phyloP scores from a whole-genome alignment of 2,113 vertebrate species.

The Empidonax traillii region DNA sequence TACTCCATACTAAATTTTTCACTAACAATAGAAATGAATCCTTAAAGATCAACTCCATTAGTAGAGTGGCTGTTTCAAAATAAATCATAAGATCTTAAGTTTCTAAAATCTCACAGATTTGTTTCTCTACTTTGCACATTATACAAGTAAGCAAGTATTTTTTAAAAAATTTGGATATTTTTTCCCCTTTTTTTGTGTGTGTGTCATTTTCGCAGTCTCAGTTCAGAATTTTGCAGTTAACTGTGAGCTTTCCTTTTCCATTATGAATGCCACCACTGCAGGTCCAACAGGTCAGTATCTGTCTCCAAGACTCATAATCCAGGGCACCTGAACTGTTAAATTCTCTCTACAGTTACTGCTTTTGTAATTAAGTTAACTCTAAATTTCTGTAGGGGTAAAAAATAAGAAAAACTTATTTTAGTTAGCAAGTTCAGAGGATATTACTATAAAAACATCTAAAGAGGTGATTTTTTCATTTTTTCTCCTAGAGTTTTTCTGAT shows the following conservation, averaged over 20 bases:
- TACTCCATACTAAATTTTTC: neutral
- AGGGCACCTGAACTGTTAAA: neutral
- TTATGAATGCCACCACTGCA: neutral
- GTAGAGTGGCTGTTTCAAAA: neutral
- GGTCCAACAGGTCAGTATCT: neutral
- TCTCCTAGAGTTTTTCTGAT: neutral
- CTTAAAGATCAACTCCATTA: neutral
- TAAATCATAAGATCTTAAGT: neutral
- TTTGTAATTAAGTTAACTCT: neutral
- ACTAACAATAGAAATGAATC: neutral
- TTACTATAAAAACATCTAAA: neutral
- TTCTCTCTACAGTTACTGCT: neutral
- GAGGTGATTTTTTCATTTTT: neutral
- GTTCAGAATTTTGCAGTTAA: neutral
- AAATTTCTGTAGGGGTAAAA: neutral
- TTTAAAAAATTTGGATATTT: neutral
- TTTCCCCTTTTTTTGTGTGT: neutral
- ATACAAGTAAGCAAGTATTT: neutral
- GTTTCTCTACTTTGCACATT: neutral
- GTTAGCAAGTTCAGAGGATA: neutral
- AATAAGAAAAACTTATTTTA: neutral
- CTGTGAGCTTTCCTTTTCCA: neutral
- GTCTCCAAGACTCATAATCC: neutral
- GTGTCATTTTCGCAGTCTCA: neutral
- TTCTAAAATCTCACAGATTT: neutral